These are phyloP conservation scores for Coryphaenoides rupestris DNA, from an alignment of 2,113 vertebrate genomes.

Conservation along the genomic window DNA sequence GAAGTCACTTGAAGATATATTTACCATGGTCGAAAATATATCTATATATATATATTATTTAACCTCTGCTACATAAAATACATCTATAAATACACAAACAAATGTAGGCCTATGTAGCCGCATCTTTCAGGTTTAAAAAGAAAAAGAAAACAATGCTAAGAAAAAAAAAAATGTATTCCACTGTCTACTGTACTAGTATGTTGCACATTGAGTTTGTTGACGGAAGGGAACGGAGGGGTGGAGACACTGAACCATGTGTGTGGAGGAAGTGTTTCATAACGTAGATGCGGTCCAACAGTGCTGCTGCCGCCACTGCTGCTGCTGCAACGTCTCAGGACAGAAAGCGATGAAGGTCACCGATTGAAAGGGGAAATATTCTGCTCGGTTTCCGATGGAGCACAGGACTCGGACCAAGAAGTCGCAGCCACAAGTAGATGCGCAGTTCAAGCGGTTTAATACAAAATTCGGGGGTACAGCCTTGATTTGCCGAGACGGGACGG, in stretches of 20 bases:
- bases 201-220: conserved; percentile 40
- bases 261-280: conserved; percentile 34
- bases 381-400: no score
- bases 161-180: conserved; percentile 44
- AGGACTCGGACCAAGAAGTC: no score
- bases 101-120: conserved; percentile 32
- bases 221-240: background rate
- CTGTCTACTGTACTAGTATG: conserved; percentile 68
- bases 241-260: background rate
- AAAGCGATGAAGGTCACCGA: no score
- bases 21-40: conserved; percentile 39
- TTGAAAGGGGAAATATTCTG: no score
- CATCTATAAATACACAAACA: conserved; percentile 19
- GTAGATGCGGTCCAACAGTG: no score
- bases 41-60: conserved; percentile 51
- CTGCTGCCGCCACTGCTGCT: no score
- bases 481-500: no score
- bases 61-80: conserved; percentile 35
- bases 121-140: conserved; percentile 55
- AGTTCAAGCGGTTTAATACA: no score
- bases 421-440: no score
- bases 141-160: conserved; percentile 1
- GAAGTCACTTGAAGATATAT: conserved; percentile 31
- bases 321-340: no score
- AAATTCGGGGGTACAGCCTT: no score